phyloP scores from a whole-genome alignment of 1,140 invertebrate species.

The Matsumurasca onukii region DNA sequence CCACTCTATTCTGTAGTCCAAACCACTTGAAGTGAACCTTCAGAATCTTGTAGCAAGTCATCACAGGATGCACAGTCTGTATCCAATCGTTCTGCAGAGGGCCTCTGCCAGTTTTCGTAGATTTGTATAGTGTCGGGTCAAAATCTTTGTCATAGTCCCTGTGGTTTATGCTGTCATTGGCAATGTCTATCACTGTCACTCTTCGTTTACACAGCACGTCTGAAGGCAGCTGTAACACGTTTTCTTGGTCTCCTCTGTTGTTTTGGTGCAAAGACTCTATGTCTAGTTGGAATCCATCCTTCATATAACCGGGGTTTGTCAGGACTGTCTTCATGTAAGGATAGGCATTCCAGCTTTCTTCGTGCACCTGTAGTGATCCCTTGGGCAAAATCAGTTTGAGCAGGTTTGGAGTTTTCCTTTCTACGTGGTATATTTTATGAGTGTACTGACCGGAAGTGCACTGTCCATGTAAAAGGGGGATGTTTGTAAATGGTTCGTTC shows the following conservation, averaged over 20 bases:
- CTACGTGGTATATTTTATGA: constrained; percentile 96
- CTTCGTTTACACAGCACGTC: constrained; percentile 82
- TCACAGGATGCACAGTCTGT: constrained; percentile 13
- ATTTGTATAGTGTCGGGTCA: constrained; percentile 89
- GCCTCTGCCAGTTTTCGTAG: constrained; percentile 87
- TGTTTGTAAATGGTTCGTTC: constrained; percentile 95
- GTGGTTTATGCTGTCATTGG: not conserved
- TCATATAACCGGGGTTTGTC: constrained; percentile 95
- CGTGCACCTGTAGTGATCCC: constrained; percentile 91
- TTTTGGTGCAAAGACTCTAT: constrained; percentile 96
- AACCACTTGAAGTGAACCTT: constrained; percentile 27
- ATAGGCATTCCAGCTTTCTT: constrained; percentile 99
- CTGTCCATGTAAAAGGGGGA: constrained; percentile 76
- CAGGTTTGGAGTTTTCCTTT: constrained; percentile 90
- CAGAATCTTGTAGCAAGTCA: constrained; percentile 33
- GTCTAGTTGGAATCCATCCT: constrained; percentile 90
- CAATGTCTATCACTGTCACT: constrained; percentile 63
- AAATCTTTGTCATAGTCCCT: constrained; percentile 80
- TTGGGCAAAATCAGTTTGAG: constrained; percentile 91
- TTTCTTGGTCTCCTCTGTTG: constrained; percentile 92
- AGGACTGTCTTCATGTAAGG: constrained; percentile 97
- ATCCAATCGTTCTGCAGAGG: constrained; percentile 83
- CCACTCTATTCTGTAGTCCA: constrained; percentile 19
- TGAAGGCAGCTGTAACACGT: constrained; percentile 88
- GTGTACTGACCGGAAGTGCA: constrained; percentile 87